phyloP scores from a whole-genome alignment of 2,113 vertebrate species.

The Pica pica region DNA sequence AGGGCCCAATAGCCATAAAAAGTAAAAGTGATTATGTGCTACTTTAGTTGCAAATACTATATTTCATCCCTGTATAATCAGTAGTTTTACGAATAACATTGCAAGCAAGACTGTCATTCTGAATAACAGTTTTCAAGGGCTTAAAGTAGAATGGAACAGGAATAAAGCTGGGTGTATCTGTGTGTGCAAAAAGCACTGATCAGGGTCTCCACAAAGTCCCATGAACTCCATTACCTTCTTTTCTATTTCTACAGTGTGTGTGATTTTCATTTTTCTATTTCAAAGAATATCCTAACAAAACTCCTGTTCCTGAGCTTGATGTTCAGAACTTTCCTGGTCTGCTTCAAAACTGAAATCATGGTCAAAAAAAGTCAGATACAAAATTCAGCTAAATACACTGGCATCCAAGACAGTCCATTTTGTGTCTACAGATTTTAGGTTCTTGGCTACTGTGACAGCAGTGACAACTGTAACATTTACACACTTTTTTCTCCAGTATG shows the following conservation, averaged over 20 bases:
- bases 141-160: neutral
- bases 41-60: neutral
- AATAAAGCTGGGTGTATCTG: neutral
- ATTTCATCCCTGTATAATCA: neutral
- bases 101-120: neutral
- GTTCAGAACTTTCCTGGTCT: neutral
- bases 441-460: neutral
- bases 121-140: neutral
- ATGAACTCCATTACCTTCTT: neutral
- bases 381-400: neutral
- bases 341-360: neutral
- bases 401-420: neutral
- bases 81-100: neutral
- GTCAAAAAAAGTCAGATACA: neutral
- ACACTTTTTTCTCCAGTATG: neutral
- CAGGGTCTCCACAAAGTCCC: neutral
- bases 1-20: neutral
- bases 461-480: neutral
- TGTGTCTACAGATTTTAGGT: neutral
- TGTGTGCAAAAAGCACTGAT: neutral
- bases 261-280: neutral
- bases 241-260: neutral
- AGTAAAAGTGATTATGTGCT: neutral
- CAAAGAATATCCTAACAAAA: neutral
- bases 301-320: neutral